A percentile compares a stretch with the other conserved stretches of the same genome.
These are phyloP conservation scores for Cossypha caffra DNA, from an alignment of 2,797 vertebrate genomes.

Conservation along the genomic window DNA sequence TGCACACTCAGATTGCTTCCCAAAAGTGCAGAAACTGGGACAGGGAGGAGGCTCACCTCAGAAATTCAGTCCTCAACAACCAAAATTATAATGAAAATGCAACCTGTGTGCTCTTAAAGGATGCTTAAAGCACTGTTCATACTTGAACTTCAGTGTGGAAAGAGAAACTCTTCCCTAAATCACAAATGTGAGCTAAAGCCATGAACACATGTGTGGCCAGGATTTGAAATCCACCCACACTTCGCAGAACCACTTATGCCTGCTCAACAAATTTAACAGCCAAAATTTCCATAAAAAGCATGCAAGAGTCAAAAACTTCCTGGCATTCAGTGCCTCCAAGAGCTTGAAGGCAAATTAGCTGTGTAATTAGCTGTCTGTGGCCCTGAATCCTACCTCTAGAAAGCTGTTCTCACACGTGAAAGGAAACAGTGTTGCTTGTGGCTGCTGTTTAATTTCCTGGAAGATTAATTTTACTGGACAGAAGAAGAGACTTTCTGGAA, in stretches of 20 bases:
- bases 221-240: not conserved
- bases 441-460: not conserved
- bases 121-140: not conserved
- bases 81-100: not conserved
- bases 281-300: not conserved
- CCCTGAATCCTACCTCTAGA: not conserved
- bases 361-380: conserved; percentile 15
- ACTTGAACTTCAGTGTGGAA: not conserved
- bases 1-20: not conserved
- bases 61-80: not conserved
- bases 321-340: not conserved
- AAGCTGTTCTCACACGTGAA: not conserved
- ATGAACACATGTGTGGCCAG: not conserved
- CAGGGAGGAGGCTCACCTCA: not conserved
- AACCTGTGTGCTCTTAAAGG: not conserved
- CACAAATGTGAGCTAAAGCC: not conserved
- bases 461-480: conserved; percentile 22
- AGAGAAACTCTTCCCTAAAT: not conserved
- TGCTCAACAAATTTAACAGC: not conserved
- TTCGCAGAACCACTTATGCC: not conserved
- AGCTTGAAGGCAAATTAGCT: conserved; percentile 25
- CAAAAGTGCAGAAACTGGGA: not conserved
- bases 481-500: not conserved
- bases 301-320: not conserved
- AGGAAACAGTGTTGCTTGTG: not conserved